Base-by-base conservation (phyloP, 2,888 invertebrate species). In the Tachina grossa region DNA sequence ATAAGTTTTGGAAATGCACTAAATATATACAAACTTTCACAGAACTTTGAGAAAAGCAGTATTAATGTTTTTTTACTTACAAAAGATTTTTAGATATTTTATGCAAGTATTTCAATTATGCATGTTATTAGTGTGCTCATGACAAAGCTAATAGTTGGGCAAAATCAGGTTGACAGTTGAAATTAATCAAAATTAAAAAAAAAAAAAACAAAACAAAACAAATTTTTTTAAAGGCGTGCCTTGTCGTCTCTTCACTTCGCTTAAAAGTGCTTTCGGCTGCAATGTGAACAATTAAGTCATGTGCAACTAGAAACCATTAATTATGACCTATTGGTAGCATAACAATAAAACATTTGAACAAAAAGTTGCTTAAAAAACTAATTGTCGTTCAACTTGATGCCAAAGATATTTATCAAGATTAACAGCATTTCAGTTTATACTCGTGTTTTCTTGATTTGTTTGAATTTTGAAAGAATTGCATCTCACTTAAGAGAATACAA, bases 321-420 rank as follows among this genome's bases (percentile, higher is more conserved):
- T 45, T 31, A 19, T 65, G 49, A 47, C 43, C 43, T 11, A 10
- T 53, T 55, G 47, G 16, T 81, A 57, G 55, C 22, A 1, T n/a
- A 19, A 19, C 53, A 16, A 55, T 19, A 31, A 49, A 47, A 49
- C 9, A 31, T 31, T 31, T 31, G 31, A 31, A 31, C 31, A 31
- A 31, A 31, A 31, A 31, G 31, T 31, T 31, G 2, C 31, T 4
- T 4, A 31, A 16, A 59, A 13, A 68, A 16, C 10, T 51, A 61
- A 51, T 55, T 47, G 43, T 61, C 31, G 43, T 47, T 53, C 79
- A 82, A 82, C 79, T 76, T 81, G 78, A 78, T 87, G 85, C 75
- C 87, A 87, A 83, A 83, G 61, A 71, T 63, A 87, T 85, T 83
- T 87, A 83, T 85, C 87, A 85, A 78, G 83, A 75, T 85, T 85